Evolutionary conservation across 2,113 vertebrate genomes (phyloP), one percentile per base, ranked within the genome.

Genomic region (Numenius arquata): DNA sequence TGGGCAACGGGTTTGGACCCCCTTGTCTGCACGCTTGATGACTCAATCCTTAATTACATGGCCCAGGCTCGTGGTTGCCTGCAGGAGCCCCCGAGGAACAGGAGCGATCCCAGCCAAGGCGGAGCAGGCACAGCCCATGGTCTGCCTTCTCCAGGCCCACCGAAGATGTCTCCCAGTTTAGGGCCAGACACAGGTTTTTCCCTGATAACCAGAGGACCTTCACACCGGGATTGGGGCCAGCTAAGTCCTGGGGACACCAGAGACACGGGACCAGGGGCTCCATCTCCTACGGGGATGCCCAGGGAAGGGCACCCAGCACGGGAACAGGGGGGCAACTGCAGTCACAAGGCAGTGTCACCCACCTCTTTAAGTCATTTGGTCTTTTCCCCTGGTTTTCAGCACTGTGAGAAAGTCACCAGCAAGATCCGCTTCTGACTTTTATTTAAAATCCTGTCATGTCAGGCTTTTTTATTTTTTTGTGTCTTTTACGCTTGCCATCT

Each of bases 211-310:
- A 63, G 62, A 83, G 36, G 25, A 9, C 7, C 3, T 0, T 34
- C 48, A 6, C 1, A 1, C 16, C 0, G 0, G 55, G 17, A n/a
- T 6, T 0, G 1, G 41, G 55, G 23, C 5, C 1, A 2, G 23
- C 36, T 7, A 11, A 8, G 27, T 12, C 30, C 45, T 41, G 45
- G 30, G 47, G 40, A 41, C 38, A 19, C 13, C 0, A 3, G 12
- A 26, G 8, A 41, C 45, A 8, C 0, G 4, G 43, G 32, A 26
- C 6, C 1, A 0, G 40, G 41, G 75, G 25, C 34, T 88, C 59
- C 0, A 2, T 15, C 15, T 50, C 45, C 53, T 19, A 11, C 29
- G 19, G 11, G 29, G 73, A 34, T 30, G 48, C 34, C 34, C 9
- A 27, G 34, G 36, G 56, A n/a, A 43, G 41, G 29, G 63, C 20